These are phyloP conservation scores for Salvator merianae DNA, from an alignment of 2,113 vertebrate genomes.

Conservation along the genomic window DNA sequence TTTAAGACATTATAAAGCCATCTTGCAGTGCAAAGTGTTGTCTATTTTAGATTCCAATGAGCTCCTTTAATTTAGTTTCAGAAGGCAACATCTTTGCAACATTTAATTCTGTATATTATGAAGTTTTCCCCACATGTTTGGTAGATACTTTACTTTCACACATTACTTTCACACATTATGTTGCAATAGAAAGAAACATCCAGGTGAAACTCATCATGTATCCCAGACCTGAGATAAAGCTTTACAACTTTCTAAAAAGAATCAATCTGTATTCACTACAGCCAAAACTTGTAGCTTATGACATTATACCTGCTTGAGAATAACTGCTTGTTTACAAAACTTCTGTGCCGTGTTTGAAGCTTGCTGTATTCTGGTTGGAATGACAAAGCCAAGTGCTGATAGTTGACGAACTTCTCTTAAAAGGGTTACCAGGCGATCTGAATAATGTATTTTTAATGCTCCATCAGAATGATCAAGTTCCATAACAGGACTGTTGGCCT, in stretches of 20 bases:
- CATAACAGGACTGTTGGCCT: slow-evolving; percentile 90
- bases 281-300: background rate
- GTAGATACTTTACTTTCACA: background rate
- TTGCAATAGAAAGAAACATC: background rate
- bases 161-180: background rate
- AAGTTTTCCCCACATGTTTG: background rate
- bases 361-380: slow-evolving; percentile 91
- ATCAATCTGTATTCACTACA: slow-evolving; percentile 22
- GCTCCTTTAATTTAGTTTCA: background rate
- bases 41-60: background rate
- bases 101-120: background rate
- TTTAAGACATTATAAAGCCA: too few relatives aligned
- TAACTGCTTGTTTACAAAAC: slow-evolving; percentile 93
- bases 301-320: slow-evolving; percentile 88
- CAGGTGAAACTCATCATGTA: slow-evolving; percentile 14
- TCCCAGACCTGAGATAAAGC: slow-evolving; percentile 12
- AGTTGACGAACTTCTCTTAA: slow-evolving; percentile 94
- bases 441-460: slow-evolving; percentile 90
- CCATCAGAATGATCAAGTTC: slow-evolving; percentile 90
- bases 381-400: slow-evolving; percentile 88
- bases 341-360: slow-evolving; percentile 87
- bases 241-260: slow-evolving; percentile 35
- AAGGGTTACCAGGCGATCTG: slow-evolving; percentile 89
- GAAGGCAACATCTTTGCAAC: background rate
- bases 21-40: too few relatives aligned